phyloP scores from a whole-genome alignment of 2,797 vertebrate species.

The Rhincodon typus region DNA sequence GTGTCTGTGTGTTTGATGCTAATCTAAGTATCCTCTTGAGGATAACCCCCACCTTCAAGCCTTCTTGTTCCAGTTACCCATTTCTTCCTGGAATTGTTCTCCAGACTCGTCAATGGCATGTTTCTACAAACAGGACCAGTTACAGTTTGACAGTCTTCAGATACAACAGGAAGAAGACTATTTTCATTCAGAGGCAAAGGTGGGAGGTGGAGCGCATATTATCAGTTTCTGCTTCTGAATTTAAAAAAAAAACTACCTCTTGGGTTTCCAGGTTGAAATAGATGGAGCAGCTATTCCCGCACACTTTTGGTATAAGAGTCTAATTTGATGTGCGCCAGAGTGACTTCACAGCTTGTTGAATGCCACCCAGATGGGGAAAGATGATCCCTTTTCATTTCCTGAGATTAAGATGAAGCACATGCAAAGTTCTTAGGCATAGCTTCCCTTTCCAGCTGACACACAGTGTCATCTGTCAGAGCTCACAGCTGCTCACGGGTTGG shows the following conservation, averaged over 20 bases:
- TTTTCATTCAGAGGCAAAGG: not conserved
- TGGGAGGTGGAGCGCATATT: not conserved
- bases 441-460: slow-evolving; percentile 81
- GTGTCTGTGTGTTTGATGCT: not conserved
- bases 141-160: not conserved
- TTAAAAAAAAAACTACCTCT: not conserved
- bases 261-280: not conserved
- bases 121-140: not conserved
- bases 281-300: not conserved
- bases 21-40: not conserved
- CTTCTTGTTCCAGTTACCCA: slow-evolving; percentile 23
- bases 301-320: not conserved
- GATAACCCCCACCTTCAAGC: not conserved
- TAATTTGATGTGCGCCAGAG: not conserved
- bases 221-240: not conserved
- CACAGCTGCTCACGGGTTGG: slow-evolving; percentile 65
- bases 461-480: slow-evolving; percentile 81
- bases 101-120: not conserved
- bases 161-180: not conserved
- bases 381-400: slow-evolving; percentile 74
- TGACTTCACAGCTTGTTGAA: slow-evolving; percentile 56
- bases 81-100: not conserved
- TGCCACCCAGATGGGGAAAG: slow-evolving; percentile 73
- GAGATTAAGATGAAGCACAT: slow-evolving; percentile 80
- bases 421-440: slow-evolving; percentile 64